These are phyloP conservation scores for Ceyx margarethae DNA, from an alignment of 2,113 vertebrate species.

Conservation along the genomic window DNA sequence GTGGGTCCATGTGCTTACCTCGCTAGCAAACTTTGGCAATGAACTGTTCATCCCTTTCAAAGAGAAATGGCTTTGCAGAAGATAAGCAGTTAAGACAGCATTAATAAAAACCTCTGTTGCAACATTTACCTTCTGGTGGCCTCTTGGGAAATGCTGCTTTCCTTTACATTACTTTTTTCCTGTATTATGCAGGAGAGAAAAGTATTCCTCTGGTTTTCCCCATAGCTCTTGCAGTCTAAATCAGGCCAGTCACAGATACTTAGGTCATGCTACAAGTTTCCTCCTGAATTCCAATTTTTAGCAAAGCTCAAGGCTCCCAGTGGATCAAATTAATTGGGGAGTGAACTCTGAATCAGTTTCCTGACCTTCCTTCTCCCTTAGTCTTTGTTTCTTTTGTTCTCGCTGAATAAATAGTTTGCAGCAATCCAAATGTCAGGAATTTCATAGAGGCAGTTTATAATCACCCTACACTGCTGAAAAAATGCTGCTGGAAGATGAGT, in stretches of 20 bases:
- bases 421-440: not conserved
- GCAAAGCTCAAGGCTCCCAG: not conserved
- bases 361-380: not conserved
- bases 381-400: not conserved
- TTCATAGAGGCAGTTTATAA: not conserved
- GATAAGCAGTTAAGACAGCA: conserved; percentile 35
- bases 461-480: not conserved
- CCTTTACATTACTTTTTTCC: not conserved
- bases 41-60: not conserved
- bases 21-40: not conserved
- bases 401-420: not conserved
- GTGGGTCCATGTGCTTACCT: not conserved
- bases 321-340: not conserved
- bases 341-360: not conserved
- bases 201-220: not conserved
- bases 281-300: not conserved
- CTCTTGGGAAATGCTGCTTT: conserved; percentile 6
- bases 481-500: not conserved
- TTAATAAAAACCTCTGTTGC: conserved; percentile 12
- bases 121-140: not conserved
- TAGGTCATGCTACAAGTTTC: not conserved
- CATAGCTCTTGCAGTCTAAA: not conserved
- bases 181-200: not conserved
- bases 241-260: not conserved
- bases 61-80: not conserved